These are phyloP conservation scores for Acanthosoma haemorrhoidale DNA, from an alignment of 2,888 invertebrate genomes.

Conservation along the genomic window DNA sequence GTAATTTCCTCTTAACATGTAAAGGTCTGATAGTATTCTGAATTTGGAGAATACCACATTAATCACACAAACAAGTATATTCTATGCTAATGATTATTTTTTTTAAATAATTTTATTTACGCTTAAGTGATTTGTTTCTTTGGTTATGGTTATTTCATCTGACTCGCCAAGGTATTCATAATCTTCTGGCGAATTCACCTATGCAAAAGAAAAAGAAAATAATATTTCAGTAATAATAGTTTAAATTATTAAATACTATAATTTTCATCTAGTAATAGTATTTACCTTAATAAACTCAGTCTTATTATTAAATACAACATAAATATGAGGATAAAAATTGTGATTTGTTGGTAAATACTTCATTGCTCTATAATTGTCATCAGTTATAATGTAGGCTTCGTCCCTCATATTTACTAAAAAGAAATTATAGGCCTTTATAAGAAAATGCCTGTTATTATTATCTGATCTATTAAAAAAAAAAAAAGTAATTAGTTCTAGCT, in stretches of 20 bases:
- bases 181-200: neutral
- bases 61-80: too few relatives aligned
- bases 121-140: neutral
- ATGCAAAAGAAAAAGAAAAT: neutral
- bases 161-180: neutral
- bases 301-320: conserved; percentile 65
- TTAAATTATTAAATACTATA: neutral
- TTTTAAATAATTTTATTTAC: neutral
- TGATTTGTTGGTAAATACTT: conserved; percentile 57
- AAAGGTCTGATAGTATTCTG: too few relatives aligned
- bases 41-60: too few relatives aligned
- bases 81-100: too few relatives aligned
- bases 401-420: conserved; percentile 60
- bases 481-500: neutral
- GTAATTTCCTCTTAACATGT: too few relatives aligned
- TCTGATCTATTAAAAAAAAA: neutral
- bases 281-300: conserved; percentile 61
- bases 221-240: too few relatives aligned
- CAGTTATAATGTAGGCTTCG: conserved; percentile 59
- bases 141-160: neutral
- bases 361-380: conserved; percentile 55
- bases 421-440: conserved; percentile 58
- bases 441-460: neutral
- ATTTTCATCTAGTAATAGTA: neutral
- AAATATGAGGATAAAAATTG: conserved; percentile 59